Percentiles rank a stretch among this genome's conserved stretches.
These are phyloP conservation scores for Epiblema foenella DNA, from an alignment of 2,888 invertebrate genomes.

Conservation along the genomic window DNA sequence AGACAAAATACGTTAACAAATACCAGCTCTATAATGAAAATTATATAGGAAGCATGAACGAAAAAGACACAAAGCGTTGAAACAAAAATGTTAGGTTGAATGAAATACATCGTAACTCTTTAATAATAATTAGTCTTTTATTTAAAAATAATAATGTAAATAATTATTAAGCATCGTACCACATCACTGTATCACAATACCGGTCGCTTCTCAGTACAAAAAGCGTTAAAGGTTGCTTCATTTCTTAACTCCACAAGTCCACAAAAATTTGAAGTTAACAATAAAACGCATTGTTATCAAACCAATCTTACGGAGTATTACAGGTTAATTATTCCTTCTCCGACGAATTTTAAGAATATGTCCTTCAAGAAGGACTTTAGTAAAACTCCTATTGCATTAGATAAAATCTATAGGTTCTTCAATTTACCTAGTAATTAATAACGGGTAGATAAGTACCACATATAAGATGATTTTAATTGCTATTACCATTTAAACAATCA, in stretches of 20 bases:
- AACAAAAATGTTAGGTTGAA: constrained; percentile 62
- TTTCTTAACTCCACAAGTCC: constrained; percentile 57
- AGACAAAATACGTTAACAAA: background rate
- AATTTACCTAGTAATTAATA: background rate
- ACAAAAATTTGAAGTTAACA: background rate
- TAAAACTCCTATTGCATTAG: background rate
- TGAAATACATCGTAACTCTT: constrained; percentile 72
- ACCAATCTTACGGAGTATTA: too few relatives aligned
- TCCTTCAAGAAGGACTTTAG: background rate
- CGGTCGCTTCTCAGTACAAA: constrained; percentile 65
- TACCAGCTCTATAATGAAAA: background rate
- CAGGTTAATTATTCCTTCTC: background rate
- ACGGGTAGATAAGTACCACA: background rate
- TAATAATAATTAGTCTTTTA: constrained; percentile 77
- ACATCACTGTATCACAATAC: constrained; percentile 81
- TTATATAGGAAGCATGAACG: constrained; percentile 51
- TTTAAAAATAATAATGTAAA: constrained; percentile 69
- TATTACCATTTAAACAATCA: constrained; percentile 4
- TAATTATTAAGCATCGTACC: constrained; percentile 78
- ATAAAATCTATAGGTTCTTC: background rate
- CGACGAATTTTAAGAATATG: background rate
- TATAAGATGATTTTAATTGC: background rate
- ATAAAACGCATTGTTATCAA: background rate
- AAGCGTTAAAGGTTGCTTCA: constrained; percentile 62
- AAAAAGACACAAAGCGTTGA: constrained; percentile 46